Percentiles rank a stretch among this genome's conserved stretches.
phyloP scores from a whole-genome alignment of 2,113 vertebrate genomes.

The Scomber colias region DNA sequence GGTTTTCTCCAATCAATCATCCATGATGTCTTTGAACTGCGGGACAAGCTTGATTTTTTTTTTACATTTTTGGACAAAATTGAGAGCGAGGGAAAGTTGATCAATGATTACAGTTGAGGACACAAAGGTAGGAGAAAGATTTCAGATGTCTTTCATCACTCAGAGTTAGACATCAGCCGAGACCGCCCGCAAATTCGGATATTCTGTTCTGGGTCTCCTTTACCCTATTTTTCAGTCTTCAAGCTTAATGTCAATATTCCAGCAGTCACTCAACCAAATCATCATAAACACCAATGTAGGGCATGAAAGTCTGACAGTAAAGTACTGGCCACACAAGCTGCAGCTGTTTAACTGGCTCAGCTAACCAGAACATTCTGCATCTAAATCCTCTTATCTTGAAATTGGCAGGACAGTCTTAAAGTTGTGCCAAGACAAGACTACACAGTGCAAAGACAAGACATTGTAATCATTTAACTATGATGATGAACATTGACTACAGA shows the following conservation, averaged over 20 bases:
- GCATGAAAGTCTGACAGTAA: not conserved
- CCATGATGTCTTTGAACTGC: conserved; percentile 34
- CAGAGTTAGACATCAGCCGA: conserved; percentile 23
- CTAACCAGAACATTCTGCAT: too few relatives aligned
- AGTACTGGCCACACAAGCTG: not conserved
- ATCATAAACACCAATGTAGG: not conserved
- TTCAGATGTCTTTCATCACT: conserved; percentile 35
- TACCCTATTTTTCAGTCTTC: not conserved
- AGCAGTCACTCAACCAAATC: not conserved
- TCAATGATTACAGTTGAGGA: conserved; percentile 43
- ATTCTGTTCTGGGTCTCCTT: not conserved
- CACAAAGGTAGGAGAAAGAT: conserved; percentile 6
- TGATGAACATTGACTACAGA: too few relatives aligned
- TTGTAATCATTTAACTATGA: too few relatives aligned
- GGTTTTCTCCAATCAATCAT: conserved; percentile 61
- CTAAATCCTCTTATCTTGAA: too few relatives aligned
- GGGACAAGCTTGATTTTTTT: conserved; percentile 30
- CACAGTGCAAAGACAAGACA: too few relatives aligned
- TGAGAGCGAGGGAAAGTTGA: conserved; percentile 21
- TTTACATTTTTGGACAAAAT: conserved; percentile 20
- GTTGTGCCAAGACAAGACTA: too few relatives aligned
- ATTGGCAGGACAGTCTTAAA: too few relatives aligned
- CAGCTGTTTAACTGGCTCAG: too few relatives aligned
- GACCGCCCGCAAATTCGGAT: not conserved
- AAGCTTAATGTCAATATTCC: not conserved